These are phyloP conservation scores for Nipponia nippon DNA, from an alignment of 2,113 vertebrate genomes.

Conservation along the genomic window DNA sequence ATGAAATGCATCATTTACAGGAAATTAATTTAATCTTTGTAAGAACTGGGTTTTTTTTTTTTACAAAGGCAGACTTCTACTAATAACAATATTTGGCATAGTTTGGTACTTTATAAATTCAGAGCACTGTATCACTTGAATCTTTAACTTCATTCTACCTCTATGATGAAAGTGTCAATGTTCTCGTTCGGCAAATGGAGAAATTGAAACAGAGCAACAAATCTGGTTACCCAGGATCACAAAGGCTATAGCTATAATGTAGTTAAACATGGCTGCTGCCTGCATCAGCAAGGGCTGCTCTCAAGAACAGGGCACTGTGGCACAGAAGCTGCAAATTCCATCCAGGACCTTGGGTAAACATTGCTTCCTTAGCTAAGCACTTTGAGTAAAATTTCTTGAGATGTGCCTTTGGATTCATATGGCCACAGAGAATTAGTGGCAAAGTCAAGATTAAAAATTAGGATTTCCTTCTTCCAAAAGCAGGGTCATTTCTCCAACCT, in stretches of 20 bases:
- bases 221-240: neutral
- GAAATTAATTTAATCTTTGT: neutral
- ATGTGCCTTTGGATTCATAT: neutral
- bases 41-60: neutral
- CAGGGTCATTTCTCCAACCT: rapidly evolving
- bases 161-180: neutral
- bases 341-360: neutral
- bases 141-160: neutral
- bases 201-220: neutral
- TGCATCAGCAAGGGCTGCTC: neutral
- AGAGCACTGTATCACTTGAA: neutral
- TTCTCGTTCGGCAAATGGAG: neutral
- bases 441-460: neutral
- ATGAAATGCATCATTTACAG: neutral
- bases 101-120: neutral
- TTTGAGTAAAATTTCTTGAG: neutral
- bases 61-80: neutral
- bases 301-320: neutral
- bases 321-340: neutral
- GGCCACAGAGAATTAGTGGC: neutral
- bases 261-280: neutral
- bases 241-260: neutral
- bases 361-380: neutral
- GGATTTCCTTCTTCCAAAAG: neutral
- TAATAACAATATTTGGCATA: neutral